Conservation (phyloP, 1,140 invertebrate species). For the Drosophila saltans region DNA sequence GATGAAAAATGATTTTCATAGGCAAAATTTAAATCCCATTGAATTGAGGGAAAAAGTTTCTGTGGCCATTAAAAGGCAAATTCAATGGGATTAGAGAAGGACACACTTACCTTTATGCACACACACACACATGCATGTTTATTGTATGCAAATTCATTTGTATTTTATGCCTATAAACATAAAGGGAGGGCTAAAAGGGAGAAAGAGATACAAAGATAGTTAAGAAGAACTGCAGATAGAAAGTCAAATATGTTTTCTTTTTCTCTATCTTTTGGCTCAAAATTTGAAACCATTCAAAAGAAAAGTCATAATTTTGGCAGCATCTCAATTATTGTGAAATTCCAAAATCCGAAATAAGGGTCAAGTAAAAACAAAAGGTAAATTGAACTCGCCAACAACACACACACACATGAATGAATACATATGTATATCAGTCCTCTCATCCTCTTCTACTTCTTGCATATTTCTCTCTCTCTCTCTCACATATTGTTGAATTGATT, state of each 20-base stretch:
- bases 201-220: neutral
- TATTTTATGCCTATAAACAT: neutral
- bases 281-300: neutral
- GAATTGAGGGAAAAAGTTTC: slow-evolving; percentile 1
- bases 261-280: neutral
- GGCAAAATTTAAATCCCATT: slow-evolving; percentile 8
- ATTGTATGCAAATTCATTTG: neutral
- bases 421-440: too few species aligned
- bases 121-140: neutral
- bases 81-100: slow-evolving; percentile 7
- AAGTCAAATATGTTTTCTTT: neutral
- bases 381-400: neutral
- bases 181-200: neutral
- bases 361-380: neutral
- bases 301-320: neutral
- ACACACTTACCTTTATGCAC: neutral
- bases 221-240: too few species aligned
- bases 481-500: neutral
- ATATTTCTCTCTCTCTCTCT: too few species aligned
- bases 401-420: neutral
- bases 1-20: slow-evolving; percentile 13
- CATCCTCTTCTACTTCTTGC: too few species aligned
- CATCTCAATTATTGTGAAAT: slow-evolving; percentile 5
- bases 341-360: neutral
- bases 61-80: neutral